A percentile compares a stretch with the other conserved stretches of the same genome.
Evolutionary conservation across 2,797 vertebrate species (phyloP).

Genomic region (Otolemur crassicaudatus): DNA sequence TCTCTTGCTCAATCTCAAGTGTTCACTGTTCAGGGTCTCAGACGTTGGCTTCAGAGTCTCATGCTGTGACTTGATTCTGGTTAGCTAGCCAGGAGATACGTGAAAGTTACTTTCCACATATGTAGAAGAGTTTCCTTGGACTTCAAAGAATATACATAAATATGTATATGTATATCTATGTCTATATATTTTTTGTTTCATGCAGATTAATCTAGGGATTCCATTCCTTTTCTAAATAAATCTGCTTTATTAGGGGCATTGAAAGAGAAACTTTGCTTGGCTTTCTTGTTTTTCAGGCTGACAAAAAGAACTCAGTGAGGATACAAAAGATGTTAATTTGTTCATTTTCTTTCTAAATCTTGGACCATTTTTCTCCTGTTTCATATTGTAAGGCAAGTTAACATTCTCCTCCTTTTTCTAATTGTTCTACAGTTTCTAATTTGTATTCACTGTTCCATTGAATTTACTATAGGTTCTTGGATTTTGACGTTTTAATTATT

Average conservation of each 20-base stretch:
- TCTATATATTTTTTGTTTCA: background rate
- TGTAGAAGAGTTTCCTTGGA: background rate
- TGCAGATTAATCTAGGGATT: slow-evolving; percentile 47
- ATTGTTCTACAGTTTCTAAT: slow-evolving; percentile 55
- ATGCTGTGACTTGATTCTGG: background rate
- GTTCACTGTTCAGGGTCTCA: background rate
- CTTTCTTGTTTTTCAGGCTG: slow-evolving; percentile 52
- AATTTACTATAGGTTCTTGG: slow-evolving; percentile 33
- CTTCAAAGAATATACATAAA: background rate
- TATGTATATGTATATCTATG: too few species aligned
- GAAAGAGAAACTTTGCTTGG: slow-evolving; percentile 41
- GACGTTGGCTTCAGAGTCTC: background rate
- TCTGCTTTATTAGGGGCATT: slow-evolving; percentile 59
- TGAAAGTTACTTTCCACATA: background rate
- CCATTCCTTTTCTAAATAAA: slow-evolving; percentile 50
- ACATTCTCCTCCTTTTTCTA: slow-evolving; percentile 24
- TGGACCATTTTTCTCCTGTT: slow-evolving; percentile 53
- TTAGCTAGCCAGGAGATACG: background rate
- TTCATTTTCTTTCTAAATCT: slow-evolving; percentile 63
- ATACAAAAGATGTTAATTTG: slow-evolving; percentile 61
- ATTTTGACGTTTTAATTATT: slow-evolving; percentile 74
- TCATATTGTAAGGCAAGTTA: slow-evolving; percentile 42
- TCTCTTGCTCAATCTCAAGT: background rate
- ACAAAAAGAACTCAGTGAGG: slow-evolving; percentile 39
- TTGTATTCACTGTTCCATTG: slow-evolving; percentile 56